Evolutionary conservation across 1,140 invertebrate genomes (phyloP), one percentile per base, ranked within the genome.

Genomic region (Orius insidiosus): DNA sequence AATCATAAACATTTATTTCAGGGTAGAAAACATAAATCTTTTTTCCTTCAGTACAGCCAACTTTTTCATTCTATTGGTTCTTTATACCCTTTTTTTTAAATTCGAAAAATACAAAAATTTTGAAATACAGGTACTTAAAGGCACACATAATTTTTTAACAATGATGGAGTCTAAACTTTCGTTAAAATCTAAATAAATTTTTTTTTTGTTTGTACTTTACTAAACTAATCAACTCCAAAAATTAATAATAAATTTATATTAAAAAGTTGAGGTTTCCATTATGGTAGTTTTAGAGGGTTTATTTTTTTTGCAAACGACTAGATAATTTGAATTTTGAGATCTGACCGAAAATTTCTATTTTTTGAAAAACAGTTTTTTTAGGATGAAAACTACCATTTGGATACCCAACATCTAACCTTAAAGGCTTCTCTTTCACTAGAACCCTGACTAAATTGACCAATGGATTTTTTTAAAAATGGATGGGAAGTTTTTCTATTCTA

Each of bases 371-470:
- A 24, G 3, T 4, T 24, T 15, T 2, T 24, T 19, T 24, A 11
- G 14, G 18, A 43, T 24, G 18, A 34, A 48, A 45, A 49, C 47
- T 49, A 49, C 47, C 42, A 42, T 41, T 41, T 36, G 24, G 24
- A 3, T 4, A 24, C 24, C 24, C 7, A 24, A 7, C 24, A 24
- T 24, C 24, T 24, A 24, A 49, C 47, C 47, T 49, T 45, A 44
- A 44, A 49, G 47, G 47, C 47, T 49, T 45, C 24, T 7, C 7
- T 7, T 24, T 49, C 47, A 49, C 47, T 49, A 49, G 42, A 49
- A 49, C 47, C 47, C 47, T 49, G 47, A 49, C 47, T 49, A 49
- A 47, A 47, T 43, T 43, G n/a, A 9, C 24, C 7, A 43, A 31
- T n/a, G 35, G 35, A 11, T 36, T 30, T 43, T 43, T 31, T 41